Evolutionary conservation across 2,113 vertebrate genomes (phyloP).

Genomic region (Thamnaconus septentrionalis): DNA sequence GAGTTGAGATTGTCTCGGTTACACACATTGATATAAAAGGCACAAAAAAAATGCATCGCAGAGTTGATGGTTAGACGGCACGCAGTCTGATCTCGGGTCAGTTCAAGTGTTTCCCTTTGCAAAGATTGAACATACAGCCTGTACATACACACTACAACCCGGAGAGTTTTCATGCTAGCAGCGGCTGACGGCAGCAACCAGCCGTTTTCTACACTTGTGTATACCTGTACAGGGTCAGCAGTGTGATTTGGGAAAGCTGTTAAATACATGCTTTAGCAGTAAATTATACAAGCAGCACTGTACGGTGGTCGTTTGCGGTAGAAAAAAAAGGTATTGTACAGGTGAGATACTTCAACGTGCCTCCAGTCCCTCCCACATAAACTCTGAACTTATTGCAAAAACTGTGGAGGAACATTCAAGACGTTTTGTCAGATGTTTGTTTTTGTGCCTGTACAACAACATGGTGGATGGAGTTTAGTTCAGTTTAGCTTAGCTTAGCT

Average conservation of each 20-base stretch:
- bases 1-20: conserved; percentile 93
- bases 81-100: conserved; percentile 74
- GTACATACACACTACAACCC: conserved; percentile 64
- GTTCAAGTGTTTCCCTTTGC: conserved; percentile 92
- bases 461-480: no score
- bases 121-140: conserved; percentile 83
- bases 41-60: conserved; percentile 94
- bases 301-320: conserved; percentile 87
- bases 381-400: conserved; percentile 53
- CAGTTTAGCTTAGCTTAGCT: no score
- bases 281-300: conserved; percentile 91
- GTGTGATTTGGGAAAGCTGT: conserved; percentile 70
- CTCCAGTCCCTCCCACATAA: conserved; percentile 4
- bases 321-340: conserved; percentile 68
- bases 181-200: conserved; percentile 65
- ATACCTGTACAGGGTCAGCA: conserved; percentile 51
- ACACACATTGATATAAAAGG: conserved; percentile 96
- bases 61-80: conserved; percentile 76
- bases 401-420: conserved; percentile 19
- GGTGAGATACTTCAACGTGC: conserved; percentile 53
- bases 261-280: conserved; percentile 78
- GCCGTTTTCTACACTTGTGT: conserved; percentile 38
- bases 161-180: conserved; percentile 84
- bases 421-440: neutral
- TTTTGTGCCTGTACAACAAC: neutral